Evolutionary conservation across 2,888 invertebrate genomes (phyloP).

Genomic region (Peribatodes rhomboidaria): DNA sequence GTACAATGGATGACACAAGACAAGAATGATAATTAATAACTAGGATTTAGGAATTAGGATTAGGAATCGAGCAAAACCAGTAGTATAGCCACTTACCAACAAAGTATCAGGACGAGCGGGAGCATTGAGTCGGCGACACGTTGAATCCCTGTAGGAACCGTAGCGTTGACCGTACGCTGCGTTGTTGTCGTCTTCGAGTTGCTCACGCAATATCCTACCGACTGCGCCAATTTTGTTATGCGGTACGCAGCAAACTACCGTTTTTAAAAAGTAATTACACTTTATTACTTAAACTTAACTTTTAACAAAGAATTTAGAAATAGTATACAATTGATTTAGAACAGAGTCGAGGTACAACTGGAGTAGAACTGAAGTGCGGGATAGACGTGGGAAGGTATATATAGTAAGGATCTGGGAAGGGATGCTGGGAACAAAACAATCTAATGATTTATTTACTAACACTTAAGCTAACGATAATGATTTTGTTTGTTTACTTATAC

Average conservation of each 20-base stretch:
- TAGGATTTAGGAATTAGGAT: neutral
- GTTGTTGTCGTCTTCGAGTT: neutral
- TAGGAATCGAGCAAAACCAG: neutral
- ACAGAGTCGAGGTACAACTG: too few species aligned
- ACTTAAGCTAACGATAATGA: too few species aligned
- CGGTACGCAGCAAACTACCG: neutral
- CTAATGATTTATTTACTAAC: too few species aligned
- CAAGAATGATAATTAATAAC: too few species aligned
- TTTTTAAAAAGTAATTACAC: neutral
- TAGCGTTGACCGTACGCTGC: neutral
- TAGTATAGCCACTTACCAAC: neutral
- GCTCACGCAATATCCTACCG: neutral
- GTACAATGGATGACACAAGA: neutral
- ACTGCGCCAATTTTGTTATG: neutral
- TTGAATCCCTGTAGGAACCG: too few species aligned
- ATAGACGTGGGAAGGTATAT: too few species aligned
- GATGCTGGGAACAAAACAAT: too few species aligned
- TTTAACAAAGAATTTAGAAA: neutral
- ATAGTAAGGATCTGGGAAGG: too few species aligned
- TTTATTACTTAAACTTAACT: too few species aligned
- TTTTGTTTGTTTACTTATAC: too few species aligned
- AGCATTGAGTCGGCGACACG: neutral
- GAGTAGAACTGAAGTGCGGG: too few species aligned
- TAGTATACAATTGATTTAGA: too few species aligned
- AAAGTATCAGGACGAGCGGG: neutral